Percentiles rank a stretch among this genome's conserved stretches.
phyloP scores from a whole-genome alignment of 2,113 vertebrate genomes.

The Ammodytes marinus region DNA sequence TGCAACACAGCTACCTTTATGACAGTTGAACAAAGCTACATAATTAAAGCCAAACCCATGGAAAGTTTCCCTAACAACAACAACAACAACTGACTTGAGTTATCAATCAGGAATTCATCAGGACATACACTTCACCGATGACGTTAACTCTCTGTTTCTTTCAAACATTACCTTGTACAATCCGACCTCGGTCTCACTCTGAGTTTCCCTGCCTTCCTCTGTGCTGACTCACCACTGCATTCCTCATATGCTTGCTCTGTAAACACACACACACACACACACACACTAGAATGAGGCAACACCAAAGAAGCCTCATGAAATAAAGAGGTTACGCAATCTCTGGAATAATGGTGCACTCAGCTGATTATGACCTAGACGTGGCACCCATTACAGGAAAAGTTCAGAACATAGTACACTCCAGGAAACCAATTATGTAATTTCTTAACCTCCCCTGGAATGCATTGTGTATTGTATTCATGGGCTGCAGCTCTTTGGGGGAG shows the following conservation, averaged over 20 bases:
- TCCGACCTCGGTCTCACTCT: constrained; percentile 25
- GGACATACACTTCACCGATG: constrained; percentile 39
- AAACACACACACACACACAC: constrained; percentile 38
- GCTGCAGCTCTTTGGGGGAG: constrained; percentile 37
- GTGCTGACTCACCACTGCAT: constrained; percentile 70
- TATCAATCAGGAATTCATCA: neutral
- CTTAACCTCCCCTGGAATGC: constrained; percentile 18
- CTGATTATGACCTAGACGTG: constrained; percentile 47
- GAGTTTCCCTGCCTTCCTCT: constrained; percentile 35
- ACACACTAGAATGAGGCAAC: constrained; percentile 62
- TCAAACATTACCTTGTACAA: constrained; percentile 56
- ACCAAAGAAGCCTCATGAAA: constrained; percentile 57
- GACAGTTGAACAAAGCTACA: constrained; percentile 10
- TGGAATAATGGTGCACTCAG: constrained; percentile 49
- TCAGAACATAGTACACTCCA: constrained; percentile 35
- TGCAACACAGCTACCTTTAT: neutral
- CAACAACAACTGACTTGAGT: neutral
- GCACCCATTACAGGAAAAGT: constrained; percentile 40
- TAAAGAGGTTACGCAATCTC: constrained; percentile 57
- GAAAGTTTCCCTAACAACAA: neutral
- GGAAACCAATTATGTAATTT: constrained; percentile 46
- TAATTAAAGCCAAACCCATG: neutral
- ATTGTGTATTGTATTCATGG: constrained; percentile 34
- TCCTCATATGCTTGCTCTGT: constrained; percentile 47
- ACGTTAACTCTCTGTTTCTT: constrained; percentile 25